phyloP scores from a whole-genome alignment of 2,113 vertebrate genomes.

The Melanocharis versteri region DNA sequence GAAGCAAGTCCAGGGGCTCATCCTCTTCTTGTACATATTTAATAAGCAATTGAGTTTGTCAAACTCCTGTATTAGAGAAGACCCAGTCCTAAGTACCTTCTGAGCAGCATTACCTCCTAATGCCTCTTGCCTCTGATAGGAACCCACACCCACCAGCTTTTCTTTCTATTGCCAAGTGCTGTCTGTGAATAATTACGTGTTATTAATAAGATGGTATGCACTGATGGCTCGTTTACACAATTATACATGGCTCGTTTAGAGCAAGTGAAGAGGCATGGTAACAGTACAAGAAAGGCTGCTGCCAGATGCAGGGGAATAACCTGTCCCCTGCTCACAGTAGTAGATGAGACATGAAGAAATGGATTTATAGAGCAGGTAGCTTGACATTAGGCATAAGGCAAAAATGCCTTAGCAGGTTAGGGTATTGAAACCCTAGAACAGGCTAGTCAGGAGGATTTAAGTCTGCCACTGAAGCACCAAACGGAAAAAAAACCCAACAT shows the following conservation, averaged over 20 bases:
- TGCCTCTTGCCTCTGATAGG: background rate
- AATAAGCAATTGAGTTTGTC: background rate
- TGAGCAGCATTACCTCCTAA: background rate
- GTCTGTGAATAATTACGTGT: background rate
- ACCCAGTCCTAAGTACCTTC: background rate
- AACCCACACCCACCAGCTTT: background rate
- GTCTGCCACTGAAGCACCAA: background rate
- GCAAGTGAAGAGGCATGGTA: background rate
- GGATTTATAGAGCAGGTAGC: background rate
- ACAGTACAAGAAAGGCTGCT: background rate
- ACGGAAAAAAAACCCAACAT: background rate
- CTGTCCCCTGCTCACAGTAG: background rate
- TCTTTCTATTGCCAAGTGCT: background rate
- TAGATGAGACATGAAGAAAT: background rate
- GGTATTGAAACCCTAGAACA: background rate
- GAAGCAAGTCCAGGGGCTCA: background rate
- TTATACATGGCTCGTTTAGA: background rate
- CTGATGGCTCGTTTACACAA: background rate
- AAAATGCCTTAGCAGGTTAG: background rate
- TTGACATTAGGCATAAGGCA: background rate
- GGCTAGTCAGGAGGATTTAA: background rate
- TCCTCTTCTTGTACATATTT: background rate
- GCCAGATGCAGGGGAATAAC: background rate
- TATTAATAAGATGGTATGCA: background rate
- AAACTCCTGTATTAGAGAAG: background rate